Evolutionary conservation across 1,140 invertebrate genomes (phyloP).

Genomic region (Sesamia nonagrioides): DNA sequence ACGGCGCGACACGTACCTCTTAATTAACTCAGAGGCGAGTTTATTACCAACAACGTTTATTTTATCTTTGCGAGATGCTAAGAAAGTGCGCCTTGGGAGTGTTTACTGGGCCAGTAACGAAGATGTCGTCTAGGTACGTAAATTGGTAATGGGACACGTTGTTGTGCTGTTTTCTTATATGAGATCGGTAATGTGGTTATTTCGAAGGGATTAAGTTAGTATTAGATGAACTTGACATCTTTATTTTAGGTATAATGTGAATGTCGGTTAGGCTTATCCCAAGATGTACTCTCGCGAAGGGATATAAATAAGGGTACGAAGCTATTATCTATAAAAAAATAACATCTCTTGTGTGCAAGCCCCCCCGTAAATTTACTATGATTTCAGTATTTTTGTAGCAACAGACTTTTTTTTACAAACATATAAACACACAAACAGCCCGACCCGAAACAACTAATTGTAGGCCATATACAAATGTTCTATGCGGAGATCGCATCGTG

Average conservation of each 20-base stretch:
- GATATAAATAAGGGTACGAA: too few species aligned
- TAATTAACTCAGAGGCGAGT: conserved; percentile 48
- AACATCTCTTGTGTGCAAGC: too few species aligned
- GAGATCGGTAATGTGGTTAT: conserved; percentile 4
- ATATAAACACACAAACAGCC: too few species aligned
- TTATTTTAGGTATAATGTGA: not conserved
- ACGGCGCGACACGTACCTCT: conserved; percentile 46
- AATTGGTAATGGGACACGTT: not conserved
- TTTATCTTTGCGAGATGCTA: conserved; percentile 40
- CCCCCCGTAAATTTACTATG: too few species aligned
- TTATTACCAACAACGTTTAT: conserved; percentile 51
- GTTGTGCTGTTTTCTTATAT: conserved; percentile 15
- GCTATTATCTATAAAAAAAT: too few species aligned
- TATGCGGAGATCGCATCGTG: too few species aligned
- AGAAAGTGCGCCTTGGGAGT: conserved; percentile 26
- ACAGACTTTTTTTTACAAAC: too few species aligned
- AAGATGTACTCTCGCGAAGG: too few species aligned
- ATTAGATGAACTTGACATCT: not conserved
- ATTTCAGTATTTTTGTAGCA: too few species aligned
- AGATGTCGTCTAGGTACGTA: conserved; percentile 17
- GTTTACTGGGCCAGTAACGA: conserved; percentile 23
- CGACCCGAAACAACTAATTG: too few species aligned
- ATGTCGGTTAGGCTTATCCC: not conserved
- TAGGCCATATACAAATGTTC: too few species aligned
- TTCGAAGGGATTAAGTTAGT: not conserved